Percentiles rank a stretch among this genome's conserved stretches.
phyloP scores from a whole-genome alignment of 1,140 invertebrate genomes.

The Melanaphis sacchari region DNA sequence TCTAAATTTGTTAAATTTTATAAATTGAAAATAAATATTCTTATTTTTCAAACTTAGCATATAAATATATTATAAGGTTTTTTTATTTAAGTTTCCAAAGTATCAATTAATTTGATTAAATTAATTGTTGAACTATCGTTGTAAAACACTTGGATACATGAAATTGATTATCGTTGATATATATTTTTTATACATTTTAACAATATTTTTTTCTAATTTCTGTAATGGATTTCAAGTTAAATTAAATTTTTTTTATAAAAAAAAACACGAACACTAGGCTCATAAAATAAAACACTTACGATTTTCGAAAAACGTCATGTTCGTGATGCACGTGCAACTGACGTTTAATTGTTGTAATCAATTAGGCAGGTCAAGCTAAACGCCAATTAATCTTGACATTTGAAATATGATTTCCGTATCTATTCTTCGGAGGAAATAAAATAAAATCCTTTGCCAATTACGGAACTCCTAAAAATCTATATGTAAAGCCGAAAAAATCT shows the following conservation, averaged over 20 bases:
- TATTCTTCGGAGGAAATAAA: neutral
- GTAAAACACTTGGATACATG: neutral
- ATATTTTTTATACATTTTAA: neutral
- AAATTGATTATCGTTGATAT: neutral
- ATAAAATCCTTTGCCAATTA: neutral
- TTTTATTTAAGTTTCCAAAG: neutral
- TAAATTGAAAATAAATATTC: neutral
- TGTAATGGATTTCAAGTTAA: neutral
- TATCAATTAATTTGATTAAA: neutral
- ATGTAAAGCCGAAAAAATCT: neutral
- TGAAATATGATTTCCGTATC: neutral
- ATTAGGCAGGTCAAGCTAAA: neutral
- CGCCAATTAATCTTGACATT: neutral
- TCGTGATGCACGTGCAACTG: neutral
- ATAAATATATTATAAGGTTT: neutral
- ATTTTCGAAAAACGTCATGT: neutral
- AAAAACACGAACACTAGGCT: neutral
- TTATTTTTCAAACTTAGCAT: neutral
- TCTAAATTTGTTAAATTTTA: neutral
- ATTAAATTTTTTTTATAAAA: neutral
- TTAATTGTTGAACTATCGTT: neutral
- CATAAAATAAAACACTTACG: neutral
- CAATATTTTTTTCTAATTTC: neutral
- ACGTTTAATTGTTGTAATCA: constrained; percentile 21
- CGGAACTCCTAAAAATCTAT: neutral